Evolutionary conservation across 2,888 invertebrate species (phyloP).

Genomic region (Caenorhabditis zanzibari): DNA sequence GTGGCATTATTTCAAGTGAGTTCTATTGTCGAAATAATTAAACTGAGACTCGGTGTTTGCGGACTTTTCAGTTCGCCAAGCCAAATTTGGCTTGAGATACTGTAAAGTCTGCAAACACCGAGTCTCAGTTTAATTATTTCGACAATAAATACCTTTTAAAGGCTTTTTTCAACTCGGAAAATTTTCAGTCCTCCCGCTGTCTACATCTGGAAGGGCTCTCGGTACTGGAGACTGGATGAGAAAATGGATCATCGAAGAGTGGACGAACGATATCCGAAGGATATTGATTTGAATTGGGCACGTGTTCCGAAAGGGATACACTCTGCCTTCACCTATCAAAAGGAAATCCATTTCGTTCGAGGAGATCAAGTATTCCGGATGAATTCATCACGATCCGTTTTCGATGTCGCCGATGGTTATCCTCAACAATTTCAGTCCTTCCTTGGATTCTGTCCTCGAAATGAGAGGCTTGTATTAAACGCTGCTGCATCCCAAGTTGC

Average conservation of each 20-base stretch:
- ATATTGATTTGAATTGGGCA: conserved; percentile 60
- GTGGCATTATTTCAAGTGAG: conserved; percentile 67
- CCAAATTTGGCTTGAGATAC: too few relatives aligned
- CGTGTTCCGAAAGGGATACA: conserved; percentile 56
- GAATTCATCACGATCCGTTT: conserved; percentile 56
- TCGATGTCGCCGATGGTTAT: conserved; percentile 56
- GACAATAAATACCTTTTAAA: too few relatives aligned
- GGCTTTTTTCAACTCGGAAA: too few relatives aligned
- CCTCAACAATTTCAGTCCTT: conserved; percentile 43
- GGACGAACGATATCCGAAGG: conserved; percentile 63
- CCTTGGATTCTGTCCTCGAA: conserved; percentile 54
- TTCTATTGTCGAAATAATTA: too few relatives aligned
- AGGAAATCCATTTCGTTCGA: conserved; percentile 60
- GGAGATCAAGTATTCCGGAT: conserved; percentile 58
- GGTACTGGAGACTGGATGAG: conserved; percentile 64
- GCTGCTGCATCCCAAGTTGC: neutral
- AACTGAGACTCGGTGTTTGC: too few relatives aligned
- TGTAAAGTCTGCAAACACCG: too few relatives aligned
- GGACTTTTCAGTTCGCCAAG: too few relatives aligned
- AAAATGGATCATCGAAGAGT: conserved; percentile 52
- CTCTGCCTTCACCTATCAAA: conserved; percentile 59
- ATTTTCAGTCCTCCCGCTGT: conserved; percentile 62
- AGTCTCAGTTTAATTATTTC: too few relatives aligned
- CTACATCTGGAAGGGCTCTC: conserved; percentile 58
- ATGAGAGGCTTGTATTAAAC: conserved; percentile 37